Evolutionary conservation across 2,888 invertebrate genomes (phyloP).

Genomic region (Cryptophagus acutangulus): DNA sequence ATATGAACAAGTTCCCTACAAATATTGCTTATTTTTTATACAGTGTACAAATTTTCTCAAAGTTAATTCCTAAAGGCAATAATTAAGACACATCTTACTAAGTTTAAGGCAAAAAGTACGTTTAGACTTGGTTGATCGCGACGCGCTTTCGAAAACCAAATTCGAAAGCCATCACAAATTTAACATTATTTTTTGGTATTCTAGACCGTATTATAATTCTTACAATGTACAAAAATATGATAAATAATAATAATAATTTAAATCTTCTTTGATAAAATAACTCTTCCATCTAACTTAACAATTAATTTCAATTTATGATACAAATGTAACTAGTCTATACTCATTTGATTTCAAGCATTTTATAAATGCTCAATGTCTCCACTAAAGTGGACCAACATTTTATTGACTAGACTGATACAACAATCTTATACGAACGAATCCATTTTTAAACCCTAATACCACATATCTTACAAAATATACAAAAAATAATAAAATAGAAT

Average conservation of each 20-base stretch:
- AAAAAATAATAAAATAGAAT: not conserved
- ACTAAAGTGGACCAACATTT: slow-evolving; percentile 20
- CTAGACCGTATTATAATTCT: slow-evolving; percentile 46
- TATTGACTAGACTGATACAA: slow-evolving; percentile 41
- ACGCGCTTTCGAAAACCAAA: slow-evolving; percentile 16
- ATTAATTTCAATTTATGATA: slow-evolving; percentile 26
- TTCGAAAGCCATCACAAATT: slow-evolving; percentile 22
- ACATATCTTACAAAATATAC: slow-evolving; percentile 6
- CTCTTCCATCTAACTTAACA: slow-evolving; percentile 11
- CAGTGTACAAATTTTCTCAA: no score
- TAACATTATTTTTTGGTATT: slow-evolving; percentile 46
- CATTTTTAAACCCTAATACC: slow-evolving; percentile 1
- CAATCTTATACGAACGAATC: no score
- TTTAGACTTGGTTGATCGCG: no score
- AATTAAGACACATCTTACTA: slow-evolving; percentile 26
- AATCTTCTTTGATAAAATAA: not conserved
- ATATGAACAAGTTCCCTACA: slow-evolving; percentile 1
- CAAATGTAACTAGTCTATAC: slow-evolving; percentile 35
- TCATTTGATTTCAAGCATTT: slow-evolving; percentile 26
- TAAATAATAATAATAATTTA: slow-evolving; percentile 25
- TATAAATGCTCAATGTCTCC: slow-evolving; percentile 10
- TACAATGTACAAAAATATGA: slow-evolving; percentile 42
- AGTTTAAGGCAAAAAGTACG: slow-evolving; percentile 27
- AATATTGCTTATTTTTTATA: slow-evolving; percentile 40
- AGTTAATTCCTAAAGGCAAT: slow-evolving; percentile 34